These are phyloP conservation scores for Rhabdophis nuchalis DNA, from an alignment of 2,797 vertebrate genomes.

Conservation along the genomic window DNA sequence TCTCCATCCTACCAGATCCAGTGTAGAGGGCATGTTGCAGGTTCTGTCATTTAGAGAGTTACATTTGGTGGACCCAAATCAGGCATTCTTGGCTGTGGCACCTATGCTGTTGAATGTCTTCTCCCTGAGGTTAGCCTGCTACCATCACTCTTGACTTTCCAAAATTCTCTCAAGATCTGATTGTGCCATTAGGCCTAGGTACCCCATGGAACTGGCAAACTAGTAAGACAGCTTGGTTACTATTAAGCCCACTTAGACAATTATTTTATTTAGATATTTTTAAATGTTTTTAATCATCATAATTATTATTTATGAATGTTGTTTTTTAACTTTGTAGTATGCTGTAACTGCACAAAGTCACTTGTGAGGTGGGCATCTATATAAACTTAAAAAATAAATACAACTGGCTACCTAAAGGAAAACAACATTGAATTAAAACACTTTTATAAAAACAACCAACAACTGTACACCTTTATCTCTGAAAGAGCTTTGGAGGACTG, in stretches of 20 bases:
- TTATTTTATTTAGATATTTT: neutral
- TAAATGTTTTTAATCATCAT: neutral
- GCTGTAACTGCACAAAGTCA: neutral
- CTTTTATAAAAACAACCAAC: constrained; percentile 10
- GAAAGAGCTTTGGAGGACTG: constrained; percentile 31
- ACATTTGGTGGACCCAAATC: neutral
- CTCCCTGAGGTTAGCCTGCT: neutral
- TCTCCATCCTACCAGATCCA: neutral
- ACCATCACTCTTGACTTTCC: neutral
- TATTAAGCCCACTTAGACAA: neutral
- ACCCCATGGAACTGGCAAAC: neutral
- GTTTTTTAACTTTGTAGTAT: neutral
- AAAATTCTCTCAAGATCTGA: neutral
- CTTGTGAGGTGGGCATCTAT: neutral
- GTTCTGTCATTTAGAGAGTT: neutral
- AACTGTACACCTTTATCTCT: neutral
- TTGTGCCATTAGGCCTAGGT: neutral
- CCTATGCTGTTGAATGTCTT: neutral
- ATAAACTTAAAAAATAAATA: neutral
- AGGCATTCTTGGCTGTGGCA: neutral
- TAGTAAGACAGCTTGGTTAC: neutral
- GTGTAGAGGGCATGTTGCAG: neutral
- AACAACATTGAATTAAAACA: constrained; percentile 46
- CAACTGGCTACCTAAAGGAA: constrained; percentile 51
- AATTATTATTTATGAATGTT: neutral